phyloP scores from a whole-genome alignment of 2,888 invertebrate species.

The Leucophora obtusa region DNA sequence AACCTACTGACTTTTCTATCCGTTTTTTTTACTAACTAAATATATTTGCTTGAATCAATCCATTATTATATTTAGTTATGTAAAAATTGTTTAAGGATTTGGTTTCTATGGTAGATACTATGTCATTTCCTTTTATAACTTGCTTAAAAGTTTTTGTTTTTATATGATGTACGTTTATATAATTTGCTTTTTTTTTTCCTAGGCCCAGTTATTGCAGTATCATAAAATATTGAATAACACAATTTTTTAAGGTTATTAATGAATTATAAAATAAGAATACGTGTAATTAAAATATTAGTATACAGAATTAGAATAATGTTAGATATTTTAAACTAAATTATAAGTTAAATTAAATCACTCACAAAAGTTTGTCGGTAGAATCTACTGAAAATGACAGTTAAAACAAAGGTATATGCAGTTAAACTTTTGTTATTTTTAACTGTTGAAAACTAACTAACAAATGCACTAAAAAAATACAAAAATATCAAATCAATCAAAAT shows the following conservation, averaged over 20 bases:
- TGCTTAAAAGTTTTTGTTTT: constrained; percentile 39
- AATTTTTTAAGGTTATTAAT: constrained; percentile 43
- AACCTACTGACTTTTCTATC: constrained; percentile 57
- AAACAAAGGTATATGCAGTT: no score
- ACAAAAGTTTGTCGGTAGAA: no score
- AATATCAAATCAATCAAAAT: no score
- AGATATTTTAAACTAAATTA: no score
- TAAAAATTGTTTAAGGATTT: constrained; percentile 19
- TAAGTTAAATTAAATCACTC: no score
- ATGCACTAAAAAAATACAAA: no score
- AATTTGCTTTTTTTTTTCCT: constrained; percentile 33
- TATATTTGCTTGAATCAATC: constrained; percentile 36
- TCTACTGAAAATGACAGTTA: no score
- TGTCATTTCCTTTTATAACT: constrained; percentile 46
- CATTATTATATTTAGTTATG: constrained; percentile 30
- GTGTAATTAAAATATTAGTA: not conserved
- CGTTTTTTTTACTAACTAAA: constrained; percentile 11
- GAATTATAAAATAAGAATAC: constrained; percentile 21
- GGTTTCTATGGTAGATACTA: constrained; percentile 39
- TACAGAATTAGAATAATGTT: no score
- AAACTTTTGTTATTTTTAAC: no score
- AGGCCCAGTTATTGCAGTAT: constrained; percentile 55
- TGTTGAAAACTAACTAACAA: no score
- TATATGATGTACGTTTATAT: constrained; percentile 6
- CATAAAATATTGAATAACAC: constrained; percentile 46